Conservation (phyloP, 1,140 invertebrate species). For the Bilobella aurantiaca region DNA sequence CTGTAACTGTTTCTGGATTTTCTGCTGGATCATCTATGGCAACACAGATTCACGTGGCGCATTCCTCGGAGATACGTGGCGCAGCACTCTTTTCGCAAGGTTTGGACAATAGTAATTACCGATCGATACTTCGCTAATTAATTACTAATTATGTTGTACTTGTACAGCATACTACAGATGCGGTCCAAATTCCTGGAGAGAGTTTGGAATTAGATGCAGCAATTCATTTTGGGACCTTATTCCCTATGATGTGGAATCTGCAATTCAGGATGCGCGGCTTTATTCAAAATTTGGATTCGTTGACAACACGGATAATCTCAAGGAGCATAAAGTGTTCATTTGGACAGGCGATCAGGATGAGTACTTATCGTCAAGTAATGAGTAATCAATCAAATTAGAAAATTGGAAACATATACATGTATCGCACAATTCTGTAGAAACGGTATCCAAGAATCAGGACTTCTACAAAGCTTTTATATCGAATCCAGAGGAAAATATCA, state of each 20-base stretch:
- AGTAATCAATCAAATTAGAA: not conserved
- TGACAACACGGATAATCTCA: slow-evolving; percentile 19
- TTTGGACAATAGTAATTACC: not conserved
- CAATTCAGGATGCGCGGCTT: slow-evolving; percentile 14
- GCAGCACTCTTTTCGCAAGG: slow-evolving; percentile 29
- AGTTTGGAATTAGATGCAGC: slow-evolving; percentile 25
- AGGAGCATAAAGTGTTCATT: slow-evolving; percentile 22
- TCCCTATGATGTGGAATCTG: slow-evolving; percentile 20
- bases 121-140: not conserved
- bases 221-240: slow-evolving; percentile 9
- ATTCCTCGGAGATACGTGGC: slow-evolving; percentile 20
- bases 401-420: too few species aligned
- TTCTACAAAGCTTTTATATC: slow-evolving; percentile 21
- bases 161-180: slow-evolving; percentile 25
- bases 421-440: slow-evolving; percentile 19
- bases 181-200: slow-evolving; percentile 12
- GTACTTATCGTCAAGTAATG: slow-evolving; percentile 23
- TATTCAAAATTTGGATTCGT: slow-evolving; percentile 22
- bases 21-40: slow-evolving; percentile 23
- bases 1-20: slow-evolving; percentile 22
- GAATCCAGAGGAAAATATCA: slow-evolving; percentile 10
- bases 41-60: slow-evolving; percentile 12
- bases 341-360: slow-evolving; percentile 26
- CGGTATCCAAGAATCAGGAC: slow-evolving; percentile 20
- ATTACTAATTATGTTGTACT: not conserved